Evolutionary conservation across 35 echinoderm and acorn worm species (phyloP).

Genomic region (Ophiothrix spiculata): DNA sequence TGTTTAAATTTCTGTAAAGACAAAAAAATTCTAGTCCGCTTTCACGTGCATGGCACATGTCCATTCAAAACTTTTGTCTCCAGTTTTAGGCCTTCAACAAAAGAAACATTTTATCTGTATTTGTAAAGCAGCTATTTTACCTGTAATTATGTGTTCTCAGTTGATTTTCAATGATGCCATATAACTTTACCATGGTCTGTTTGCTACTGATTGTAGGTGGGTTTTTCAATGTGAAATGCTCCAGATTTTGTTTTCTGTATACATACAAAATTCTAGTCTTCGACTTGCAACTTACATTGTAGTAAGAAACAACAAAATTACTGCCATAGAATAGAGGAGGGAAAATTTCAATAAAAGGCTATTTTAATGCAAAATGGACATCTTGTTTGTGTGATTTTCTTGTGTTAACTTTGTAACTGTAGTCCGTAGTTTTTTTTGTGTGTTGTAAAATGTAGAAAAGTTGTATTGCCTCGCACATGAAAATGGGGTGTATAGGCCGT

Average conservation of each 20-base stretch:
- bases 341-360: not conserved
- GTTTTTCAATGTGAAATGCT: conserved; percentile 1
- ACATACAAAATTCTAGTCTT: not conserved
- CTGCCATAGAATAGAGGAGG: not conserved
- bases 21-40: not conserved
- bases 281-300: conserved; percentile 12
- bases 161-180: not conserved
- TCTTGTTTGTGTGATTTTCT: not conserved
- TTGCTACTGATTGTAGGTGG: not conserved
- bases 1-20: too few relatives aligned
- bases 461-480: not conserved
- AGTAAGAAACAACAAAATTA: conserved; percentile 6
- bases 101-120: not conserved
- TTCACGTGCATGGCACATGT: not conserved
- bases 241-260: not conserved
- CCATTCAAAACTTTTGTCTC: not conserved
- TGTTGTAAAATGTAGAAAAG: too few relatives aligned
- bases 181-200: not conserved
- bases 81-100: not conserved
- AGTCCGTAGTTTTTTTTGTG: not conserved
- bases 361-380: not conserved
- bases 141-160: too few relatives aligned
- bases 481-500: too few relatives aligned
- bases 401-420: not conserved
- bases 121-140: too few relatives aligned